phyloP scores from a whole-genome alignment of 2,888 invertebrate genomes.

The Lasioglossum calceatum region DNA sequence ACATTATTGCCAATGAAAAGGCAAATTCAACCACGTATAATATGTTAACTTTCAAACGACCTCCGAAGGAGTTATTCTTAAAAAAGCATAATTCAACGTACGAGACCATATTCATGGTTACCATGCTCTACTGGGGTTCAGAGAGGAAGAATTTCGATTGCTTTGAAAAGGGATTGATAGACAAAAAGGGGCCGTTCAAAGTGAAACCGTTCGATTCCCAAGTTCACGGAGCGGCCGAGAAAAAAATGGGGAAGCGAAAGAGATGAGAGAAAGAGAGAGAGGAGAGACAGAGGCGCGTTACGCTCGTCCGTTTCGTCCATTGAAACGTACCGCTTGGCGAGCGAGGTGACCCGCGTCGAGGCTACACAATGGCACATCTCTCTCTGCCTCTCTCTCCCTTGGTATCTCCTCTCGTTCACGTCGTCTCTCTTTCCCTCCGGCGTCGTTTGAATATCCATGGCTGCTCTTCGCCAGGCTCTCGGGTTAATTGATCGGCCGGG shows the following conservation, averaged over 20 bases:
- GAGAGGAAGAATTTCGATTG: neutral
- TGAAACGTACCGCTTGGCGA: conserved; percentile 43
- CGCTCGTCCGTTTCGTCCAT: conserved; percentile 35
- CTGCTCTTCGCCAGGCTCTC: conserved; percentile 27
- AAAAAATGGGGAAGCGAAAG: neutral
- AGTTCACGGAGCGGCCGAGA: neutral
- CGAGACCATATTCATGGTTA: too few relatives aligned
- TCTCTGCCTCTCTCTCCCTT: neutral
- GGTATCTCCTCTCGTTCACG: too few relatives aligned
- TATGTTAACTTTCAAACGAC: too few relatives aligned
- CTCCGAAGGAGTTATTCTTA: too few relatives aligned
- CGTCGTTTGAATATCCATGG: conserved; percentile 46
- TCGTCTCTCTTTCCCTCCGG: neutral
- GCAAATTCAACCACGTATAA: too few relatives aligned
- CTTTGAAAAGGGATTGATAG: neutral
- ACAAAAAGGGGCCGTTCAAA: neutral
- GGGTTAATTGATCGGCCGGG: conserved; percentile 69
- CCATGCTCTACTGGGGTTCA: too few relatives aligned
- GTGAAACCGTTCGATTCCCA: conserved; percentile 17
- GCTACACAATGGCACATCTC: conserved; percentile 20
- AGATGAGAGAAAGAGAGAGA: neutral
- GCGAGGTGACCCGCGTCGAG: conserved; percentile 28
- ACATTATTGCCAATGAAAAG: too few relatives aligned
- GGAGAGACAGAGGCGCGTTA: conserved; percentile 30
- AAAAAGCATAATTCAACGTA: too few relatives aligned